These are phyloP conservation scores for Entomobrya multifasciata DNA, from an alignment of 2,888 invertebrate genomes.

Conservation along the genomic window DNA sequence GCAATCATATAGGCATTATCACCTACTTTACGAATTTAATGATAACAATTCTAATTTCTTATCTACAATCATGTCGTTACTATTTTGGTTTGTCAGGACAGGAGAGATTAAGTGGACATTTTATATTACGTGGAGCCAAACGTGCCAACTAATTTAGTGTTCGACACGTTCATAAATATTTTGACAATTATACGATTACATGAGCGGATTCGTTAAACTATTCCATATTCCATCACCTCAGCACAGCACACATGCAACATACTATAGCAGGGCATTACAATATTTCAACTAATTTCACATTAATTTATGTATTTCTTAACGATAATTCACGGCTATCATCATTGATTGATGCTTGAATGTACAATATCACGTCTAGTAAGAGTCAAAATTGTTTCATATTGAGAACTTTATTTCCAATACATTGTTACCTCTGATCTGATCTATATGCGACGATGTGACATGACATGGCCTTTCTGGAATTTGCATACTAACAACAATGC, in stretches of 20 bases:
- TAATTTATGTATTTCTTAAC: not conserved
- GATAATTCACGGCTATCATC: slow-evolving; percentile 15
- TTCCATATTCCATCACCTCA: not conserved
- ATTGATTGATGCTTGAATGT: not conserved
- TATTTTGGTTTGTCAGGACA: too few relatives aligned
- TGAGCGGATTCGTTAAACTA: slow-evolving; percentile 12
- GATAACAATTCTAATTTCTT: not conserved
- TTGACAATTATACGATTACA: not conserved
- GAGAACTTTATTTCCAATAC: not conserved
- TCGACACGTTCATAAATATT: not conserved
- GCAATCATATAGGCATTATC: too few relatives aligned
- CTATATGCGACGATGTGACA: not conserved
- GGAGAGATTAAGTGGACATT: too few relatives aligned
- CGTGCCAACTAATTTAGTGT: slow-evolving; percentile 22
- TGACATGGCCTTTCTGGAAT: not conserved
- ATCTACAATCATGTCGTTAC: not conserved
- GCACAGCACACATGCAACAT: too few relatives aligned
- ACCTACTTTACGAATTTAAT: too few relatives aligned
- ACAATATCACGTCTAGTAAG: not conserved
- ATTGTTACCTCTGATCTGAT: not conserved
- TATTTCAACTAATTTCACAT: not conserved
- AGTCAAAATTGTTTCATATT: not conserved
- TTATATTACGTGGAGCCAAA: not conserved
- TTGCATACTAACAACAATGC: not conserved
- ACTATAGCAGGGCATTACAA: too few relatives aligned